phyloP scores from a whole-genome alignment of 2,888 invertebrate species.

The Sinhomidia bicolor region DNA sequence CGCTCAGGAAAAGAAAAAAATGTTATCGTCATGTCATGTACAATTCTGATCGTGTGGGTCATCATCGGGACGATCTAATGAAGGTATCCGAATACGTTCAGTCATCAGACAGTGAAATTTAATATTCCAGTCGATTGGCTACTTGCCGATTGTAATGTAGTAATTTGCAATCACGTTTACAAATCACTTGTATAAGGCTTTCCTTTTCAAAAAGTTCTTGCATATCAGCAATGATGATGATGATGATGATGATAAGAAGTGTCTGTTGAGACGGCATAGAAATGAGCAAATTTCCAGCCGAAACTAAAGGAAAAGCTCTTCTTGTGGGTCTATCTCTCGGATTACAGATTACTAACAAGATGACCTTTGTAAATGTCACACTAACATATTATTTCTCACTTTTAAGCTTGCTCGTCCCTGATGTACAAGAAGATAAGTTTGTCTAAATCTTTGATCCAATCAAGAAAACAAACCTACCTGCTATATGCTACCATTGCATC shows the following conservation, averaged over 20 bases:
- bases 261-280: too few relatives aligned
- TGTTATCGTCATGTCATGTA: background rate
- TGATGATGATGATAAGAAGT: too few relatives aligned
- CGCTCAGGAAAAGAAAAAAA: background rate
- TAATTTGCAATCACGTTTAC: constrained; percentile 19
- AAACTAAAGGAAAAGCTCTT: background rate
- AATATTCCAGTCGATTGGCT: constrained; percentile 9
- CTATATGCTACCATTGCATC: constrained; percentile 48
- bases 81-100: background rate
- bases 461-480: constrained; percentile 42
- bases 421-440: constrained; percentile 31
- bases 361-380: constrained; percentile 66
- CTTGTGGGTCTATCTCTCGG: constrained; percentile 39
- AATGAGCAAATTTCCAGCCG: too few relatives aligned
- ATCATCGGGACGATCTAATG: background rate
- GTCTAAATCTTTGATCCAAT: constrained; percentile 37
- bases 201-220: background rate
- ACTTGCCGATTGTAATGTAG: background rate
- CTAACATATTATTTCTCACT: constrained; percentile 69
- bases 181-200: background rate
- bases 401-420: constrained; percentile 32
- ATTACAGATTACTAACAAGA: constrained; percentile 49
- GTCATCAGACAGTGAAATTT: constrained; percentile 14
- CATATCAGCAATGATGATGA: background rate
- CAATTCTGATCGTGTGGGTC: background rate